phyloP scores from a whole-genome alignment of 2,113 vertebrate species.

The Chaetodon auriga region DNA sequence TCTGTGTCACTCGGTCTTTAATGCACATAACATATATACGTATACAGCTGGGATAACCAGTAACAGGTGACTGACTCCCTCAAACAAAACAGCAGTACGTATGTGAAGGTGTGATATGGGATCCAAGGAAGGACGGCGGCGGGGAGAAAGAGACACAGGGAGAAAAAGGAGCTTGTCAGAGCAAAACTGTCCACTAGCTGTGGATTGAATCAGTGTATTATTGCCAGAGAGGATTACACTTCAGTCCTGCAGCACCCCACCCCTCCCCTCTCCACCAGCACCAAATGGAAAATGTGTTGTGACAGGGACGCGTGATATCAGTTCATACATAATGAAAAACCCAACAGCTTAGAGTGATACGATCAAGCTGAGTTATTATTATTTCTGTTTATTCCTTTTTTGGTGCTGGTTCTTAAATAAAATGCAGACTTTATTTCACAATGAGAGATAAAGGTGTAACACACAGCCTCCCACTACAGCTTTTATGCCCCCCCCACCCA shows the following conservation, averaged over 20 bases:
- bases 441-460: conserved; percentile 4
- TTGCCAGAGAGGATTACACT: conserved; percentile 71
- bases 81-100: conserved; percentile 20
- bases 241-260: conserved; percentile 21
- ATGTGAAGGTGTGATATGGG: conserved; percentile 9
- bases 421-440: conserved; percentile 42
- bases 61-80: conserved; percentile 34
- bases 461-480: conserved; percentile 15
- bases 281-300: conserved; percentile 55
- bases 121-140: neutral
- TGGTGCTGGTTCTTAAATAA: conserved; percentile 34
- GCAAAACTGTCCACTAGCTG: conserved; percentile 59
- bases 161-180: conserved; percentile 54
- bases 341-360: conserved; percentile 71
- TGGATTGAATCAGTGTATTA: conserved; percentile 70
- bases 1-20: conserved; percentile 21
- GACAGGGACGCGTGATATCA: conserved; percentile 43
- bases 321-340: conserved; percentile 73
- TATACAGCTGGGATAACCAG: conserved; percentile 39
- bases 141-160: conserved; percentile 21
- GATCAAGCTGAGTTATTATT: conserved; percentile 66
- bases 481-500: conserved; percentile 2
- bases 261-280: neutral
- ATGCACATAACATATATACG: conserved; percentile 14
- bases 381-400: conserved; percentile 44